Base-by-base conservation (phyloP, 1,140 invertebrate genomes). In the Conus ventricosus region DNA sequence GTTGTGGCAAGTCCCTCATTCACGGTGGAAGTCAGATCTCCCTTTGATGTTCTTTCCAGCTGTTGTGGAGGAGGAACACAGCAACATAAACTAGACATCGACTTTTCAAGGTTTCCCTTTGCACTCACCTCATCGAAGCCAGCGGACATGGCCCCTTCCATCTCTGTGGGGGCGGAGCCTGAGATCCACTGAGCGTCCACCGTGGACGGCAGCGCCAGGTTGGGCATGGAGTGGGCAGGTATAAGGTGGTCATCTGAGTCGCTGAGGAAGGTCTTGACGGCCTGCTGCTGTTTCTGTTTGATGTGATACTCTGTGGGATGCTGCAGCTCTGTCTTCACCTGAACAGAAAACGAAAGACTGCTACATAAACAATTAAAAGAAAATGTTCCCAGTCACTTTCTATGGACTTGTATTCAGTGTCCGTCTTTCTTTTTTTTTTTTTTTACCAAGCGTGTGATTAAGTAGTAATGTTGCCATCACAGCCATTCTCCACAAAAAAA, bases 271-370 rank as follows among this genome's bases (percentile, higher is more conserved):
- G 98, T 97, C 13, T 97, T 96, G 67, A 98, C 97, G 95, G 98
- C 98, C 93, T 97, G 97, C 93, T 98, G 97, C 94, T 98, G 97
- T 91, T 97, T 98, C 95, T 98, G 97, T 87, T 97, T 97, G 88
- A 98, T 97, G 96, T 98, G 98, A 95, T 98, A 99, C 90, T 97
- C 96, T 27, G 98, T 98, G 81, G 98, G 98, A 95, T 98, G 98
- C 94, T 98, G 97, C 93, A 99, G 95, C 89, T 97, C 96, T 39
- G 97, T 98, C 94, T 97, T 92, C 57, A 95, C 94, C 94, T 95
- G 90, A 39, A 6, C 7, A 11, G 71, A 10, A 39, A 39, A 51
- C 8, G 4, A 71, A 39, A 39, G 39, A 3, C 27, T 27, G 27
- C 39, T 39, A 39, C 39, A 39, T 39, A 39, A 39, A 39, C 39